phyloP scores from a whole-genome alignment of 2,888 invertebrate genomes.

The Tortrix viridana region DNA sequence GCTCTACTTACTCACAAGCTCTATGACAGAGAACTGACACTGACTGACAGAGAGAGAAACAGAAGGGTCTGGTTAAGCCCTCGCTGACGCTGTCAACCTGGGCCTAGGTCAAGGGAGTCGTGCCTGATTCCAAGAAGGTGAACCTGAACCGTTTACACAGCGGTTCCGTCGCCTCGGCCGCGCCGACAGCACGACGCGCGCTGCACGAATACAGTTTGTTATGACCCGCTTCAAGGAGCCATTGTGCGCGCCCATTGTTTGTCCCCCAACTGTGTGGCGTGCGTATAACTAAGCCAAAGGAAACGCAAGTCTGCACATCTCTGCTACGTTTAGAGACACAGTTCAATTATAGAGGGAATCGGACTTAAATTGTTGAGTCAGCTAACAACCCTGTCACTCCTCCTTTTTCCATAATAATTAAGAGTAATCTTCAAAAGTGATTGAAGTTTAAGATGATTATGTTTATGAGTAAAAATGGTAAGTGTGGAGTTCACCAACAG shows the following conservation, averaged over 20 bases:
- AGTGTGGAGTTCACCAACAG: too few species aligned
- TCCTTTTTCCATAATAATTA: too few species aligned
- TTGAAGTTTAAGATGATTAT: too few species aligned
- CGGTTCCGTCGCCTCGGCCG: conserved; percentile 5
- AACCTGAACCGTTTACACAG: conserved; percentile 1
- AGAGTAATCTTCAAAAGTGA: too few species aligned
- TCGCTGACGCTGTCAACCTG: not conserved
- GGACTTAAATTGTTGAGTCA: not conserved
- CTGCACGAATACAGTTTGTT: conserved; percentile 52
- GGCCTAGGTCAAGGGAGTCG: conserved; percentile 3
- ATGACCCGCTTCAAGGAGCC: conserved; percentile 48
- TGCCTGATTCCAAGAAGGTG: not conserved
- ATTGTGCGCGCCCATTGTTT: conserved; percentile 65
- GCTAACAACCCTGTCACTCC: too few species aligned
- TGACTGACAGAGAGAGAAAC: not conserved
- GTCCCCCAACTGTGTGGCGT: conserved; percentile 23
- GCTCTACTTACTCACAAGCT: too few species aligned
- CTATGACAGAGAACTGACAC: too few species aligned
- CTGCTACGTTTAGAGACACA: not conserved
- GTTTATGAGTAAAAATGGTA: too few species aligned
- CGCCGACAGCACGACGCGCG: conserved; percentile 3
- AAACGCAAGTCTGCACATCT: conserved; percentile 11
- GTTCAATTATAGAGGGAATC: not conserved
- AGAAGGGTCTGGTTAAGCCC: not conserved
- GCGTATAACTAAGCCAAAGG: not conserved